These are phyloP conservation scores for Lutraria rhynchaena DNA, from an alignment of 1,140 invertebrate species.

Conservation along the genomic window DNA sequence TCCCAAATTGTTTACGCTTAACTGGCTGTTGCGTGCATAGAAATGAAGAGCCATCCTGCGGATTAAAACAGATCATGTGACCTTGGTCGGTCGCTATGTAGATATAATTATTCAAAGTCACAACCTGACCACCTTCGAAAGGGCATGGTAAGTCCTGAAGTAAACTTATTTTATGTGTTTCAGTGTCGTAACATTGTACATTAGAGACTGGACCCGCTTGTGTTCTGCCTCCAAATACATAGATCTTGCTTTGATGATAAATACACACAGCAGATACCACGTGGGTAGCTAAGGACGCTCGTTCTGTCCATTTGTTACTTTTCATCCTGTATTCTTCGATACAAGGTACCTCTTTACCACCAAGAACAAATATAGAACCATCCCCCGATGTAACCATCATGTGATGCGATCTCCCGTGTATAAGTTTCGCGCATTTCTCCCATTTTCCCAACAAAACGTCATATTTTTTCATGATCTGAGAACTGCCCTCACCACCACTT, in stretches of 20 bases:
- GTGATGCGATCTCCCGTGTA: constrained; percentile 47
- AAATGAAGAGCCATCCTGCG: constrained; percentile 6
- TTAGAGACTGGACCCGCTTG: constrained; percentile 20
- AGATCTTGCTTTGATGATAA: constrained; percentile 41
- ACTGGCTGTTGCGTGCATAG: constrained; percentile 50
- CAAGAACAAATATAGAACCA: constrained; percentile 18
- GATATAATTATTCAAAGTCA: constrained; percentile 23
- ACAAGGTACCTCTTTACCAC: constrained; percentile 38
- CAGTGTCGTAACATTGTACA: constrained; percentile 35
- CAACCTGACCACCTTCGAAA: constrained; percentile 35
- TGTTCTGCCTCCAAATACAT: constrained; percentile 53
- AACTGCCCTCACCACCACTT: constrained; percentile 13
- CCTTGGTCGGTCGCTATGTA: constrained; percentile 51
- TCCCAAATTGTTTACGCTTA: constrained; percentile 22
- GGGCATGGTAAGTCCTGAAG: constrained; percentile 37
- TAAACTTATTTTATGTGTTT: background rate
- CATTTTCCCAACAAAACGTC: constrained; percentile 44
- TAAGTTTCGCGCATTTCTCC: constrained; percentile 44
- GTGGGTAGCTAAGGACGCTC: constrained; percentile 19
- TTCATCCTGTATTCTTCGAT: constrained; percentile 51
- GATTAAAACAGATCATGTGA: constrained; percentile 54
- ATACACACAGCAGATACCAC: constrained; percentile 14
- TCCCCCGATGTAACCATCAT: constrained; percentile 25
- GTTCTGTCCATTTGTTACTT: constrained; percentile 50
- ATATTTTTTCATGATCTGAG: constrained; percentile 24